phyloP scores from a whole-genome alignment of 23 tunicate genomes.

The Trididemnum clinides region DNA sequence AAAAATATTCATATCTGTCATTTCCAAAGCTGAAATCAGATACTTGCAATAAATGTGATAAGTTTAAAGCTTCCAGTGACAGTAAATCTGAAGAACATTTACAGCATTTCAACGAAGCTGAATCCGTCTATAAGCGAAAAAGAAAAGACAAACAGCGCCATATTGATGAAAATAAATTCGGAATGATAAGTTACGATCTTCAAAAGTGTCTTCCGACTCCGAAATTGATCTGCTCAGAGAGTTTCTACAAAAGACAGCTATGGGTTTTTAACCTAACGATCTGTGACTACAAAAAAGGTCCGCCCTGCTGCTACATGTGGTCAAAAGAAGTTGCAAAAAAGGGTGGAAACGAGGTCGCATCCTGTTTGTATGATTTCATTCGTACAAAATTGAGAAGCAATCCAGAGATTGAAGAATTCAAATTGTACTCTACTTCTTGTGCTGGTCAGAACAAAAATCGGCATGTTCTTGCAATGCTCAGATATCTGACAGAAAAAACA shows the following conservation, averaged over 20 bases:
- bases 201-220: not conserved
- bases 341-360: not conserved
- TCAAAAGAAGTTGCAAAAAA: not conserved
- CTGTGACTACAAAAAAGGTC: not conserved
- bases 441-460: not conserved
- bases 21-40: not conserved
- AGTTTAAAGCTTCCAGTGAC: not conserved
- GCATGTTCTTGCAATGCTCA: not conserved
- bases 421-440: not conserved
- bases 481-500: not conserved
- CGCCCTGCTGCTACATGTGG: not conserved
- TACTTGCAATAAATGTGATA: not conserved
- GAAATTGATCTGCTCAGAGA: not conserved
- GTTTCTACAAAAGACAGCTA: not conserved
- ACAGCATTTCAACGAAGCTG: not conserved
- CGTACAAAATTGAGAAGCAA: not conserved
- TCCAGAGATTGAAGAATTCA: not conserved
- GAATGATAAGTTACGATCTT: not conserved
- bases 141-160: not conserved
- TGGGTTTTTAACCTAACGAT: not conserved
- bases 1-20: not conserved
- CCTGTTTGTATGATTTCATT: not conserved
- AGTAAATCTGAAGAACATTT: not conserved
- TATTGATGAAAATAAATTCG: not conserved
- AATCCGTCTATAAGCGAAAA: not conserved